Percentiles rank a stretch among this genome's conserved stretches.
These are phyloP conservation scores for Scaptomyza cyrtandrae DNA, from an alignment of 2,888 invertebrate species.

Conservation along the genomic window DNA sequence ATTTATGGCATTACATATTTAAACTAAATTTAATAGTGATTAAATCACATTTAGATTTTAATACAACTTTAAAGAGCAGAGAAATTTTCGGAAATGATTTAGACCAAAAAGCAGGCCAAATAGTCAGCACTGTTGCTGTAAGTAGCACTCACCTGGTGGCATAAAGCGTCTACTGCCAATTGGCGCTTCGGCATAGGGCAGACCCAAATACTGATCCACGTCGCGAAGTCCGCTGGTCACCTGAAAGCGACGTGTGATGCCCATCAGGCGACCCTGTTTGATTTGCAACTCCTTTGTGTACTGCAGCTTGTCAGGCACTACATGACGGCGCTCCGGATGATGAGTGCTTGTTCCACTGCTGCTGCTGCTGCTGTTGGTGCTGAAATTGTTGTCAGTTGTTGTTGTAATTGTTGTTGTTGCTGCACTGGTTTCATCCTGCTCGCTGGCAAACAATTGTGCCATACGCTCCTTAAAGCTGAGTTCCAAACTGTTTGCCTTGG, in stretches of 20 bases:
- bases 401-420: conserved; percentile 8
- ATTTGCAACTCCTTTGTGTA: conserved; percentile 87
- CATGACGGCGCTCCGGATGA: conserved; percentile 78
- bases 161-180: conserved; percentile 91
- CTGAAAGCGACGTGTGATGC: conserved; percentile 87
- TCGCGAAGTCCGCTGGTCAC: conserved; percentile 87
- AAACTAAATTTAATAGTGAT: too few relatives aligned
- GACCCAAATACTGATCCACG: conserved; percentile 91
- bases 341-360: conserved; percentile 46
- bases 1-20: too few relatives aligned
- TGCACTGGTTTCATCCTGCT: conserved; percentile 27
- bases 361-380: conserved; percentile 9
- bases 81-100: too few relatives aligned
- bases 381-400: conserved; percentile 20
- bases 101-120: neutral
- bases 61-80: too few relatives aligned
- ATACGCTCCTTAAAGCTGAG: conserved; percentile 67
- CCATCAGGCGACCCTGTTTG: conserved; percentile 89
- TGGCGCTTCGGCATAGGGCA: conserved; percentile 93
- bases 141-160: conserved; percentile 89
- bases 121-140: neutral
- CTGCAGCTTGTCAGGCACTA: conserved; percentile 83
- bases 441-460: conserved; percentile 58
- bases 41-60: too few relatives aligned
- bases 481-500: conserved; percentile 59